Percentiles rank a stretch among this genome's conserved stretches.
Conservation (phyloP, 2,888 invertebrate genomes). For the Zhuqinia jingwanae region DNA sequence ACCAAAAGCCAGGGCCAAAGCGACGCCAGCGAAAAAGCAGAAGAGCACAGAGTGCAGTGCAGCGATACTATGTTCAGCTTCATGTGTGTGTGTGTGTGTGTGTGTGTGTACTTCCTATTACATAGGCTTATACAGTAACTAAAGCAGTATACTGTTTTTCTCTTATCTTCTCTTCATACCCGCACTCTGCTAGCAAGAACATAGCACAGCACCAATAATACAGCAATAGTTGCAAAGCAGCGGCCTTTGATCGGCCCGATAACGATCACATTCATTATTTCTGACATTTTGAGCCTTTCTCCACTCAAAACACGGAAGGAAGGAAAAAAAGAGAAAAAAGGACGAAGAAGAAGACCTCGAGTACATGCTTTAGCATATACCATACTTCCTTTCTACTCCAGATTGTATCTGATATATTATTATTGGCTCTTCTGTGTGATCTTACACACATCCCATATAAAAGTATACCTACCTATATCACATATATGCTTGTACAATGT, state of each 20-base stretch:
- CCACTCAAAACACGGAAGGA: constrained; percentile 68
- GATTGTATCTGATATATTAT: constrained; percentile 40
- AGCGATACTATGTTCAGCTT: constrained; percentile 31
- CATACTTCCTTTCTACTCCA: neutral
- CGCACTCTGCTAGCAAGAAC: neutral
- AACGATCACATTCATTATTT: constrained; percentile 71
- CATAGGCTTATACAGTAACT: neutral
- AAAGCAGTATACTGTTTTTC: neutral
- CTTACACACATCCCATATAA: constrained; percentile 3
- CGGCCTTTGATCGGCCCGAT: constrained; percentile 68
- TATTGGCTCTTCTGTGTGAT: constrained; percentile 35
- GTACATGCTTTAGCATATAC: constrained; percentile 31
- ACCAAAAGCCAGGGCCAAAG: constrained; percentile 6
- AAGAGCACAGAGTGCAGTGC: constrained; percentile 4
- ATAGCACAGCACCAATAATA: constrained; percentile 12
- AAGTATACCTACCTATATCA: too few relatives aligned
- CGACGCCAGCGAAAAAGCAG: constrained; percentile 29
- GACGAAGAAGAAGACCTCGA: constrained; percentile 39
- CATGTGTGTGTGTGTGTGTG: neutral
- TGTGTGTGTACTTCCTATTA: neutral
- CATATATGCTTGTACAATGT: too few relatives aligned
- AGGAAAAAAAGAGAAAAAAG: constrained; percentile 42
- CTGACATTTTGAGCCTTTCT: constrained; percentile 70
- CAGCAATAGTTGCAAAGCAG: constrained; percentile 20
- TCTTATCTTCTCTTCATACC: neutral